phyloP scores from a whole-genome alignment of 2,888 invertebrate species.

The Nezara viridula region DNA sequence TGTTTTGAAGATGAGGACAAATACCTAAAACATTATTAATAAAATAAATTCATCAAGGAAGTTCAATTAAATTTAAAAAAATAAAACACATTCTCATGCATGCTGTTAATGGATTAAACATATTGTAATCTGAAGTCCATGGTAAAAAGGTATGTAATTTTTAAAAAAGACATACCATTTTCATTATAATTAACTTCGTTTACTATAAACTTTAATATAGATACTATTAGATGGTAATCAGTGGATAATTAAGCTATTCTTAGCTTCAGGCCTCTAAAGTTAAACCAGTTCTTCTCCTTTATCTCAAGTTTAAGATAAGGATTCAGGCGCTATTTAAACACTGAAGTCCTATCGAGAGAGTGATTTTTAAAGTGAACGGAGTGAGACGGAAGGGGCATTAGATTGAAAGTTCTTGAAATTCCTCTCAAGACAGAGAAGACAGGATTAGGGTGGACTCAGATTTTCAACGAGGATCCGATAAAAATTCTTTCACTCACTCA shows the following conservation, averaged over 20 bases:
- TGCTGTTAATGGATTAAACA: no score
- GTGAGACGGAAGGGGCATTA: conserved; percentile 24
- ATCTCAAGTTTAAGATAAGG: conserved; percentile 24
- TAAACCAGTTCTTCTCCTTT: background rate
- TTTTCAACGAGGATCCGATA: conserved; percentile 27
- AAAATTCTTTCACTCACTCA: background rate
- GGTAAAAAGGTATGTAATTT: no score
- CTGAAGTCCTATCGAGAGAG: background rate
- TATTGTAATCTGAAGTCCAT: no score
- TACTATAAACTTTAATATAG: background rate
- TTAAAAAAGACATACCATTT: no score
- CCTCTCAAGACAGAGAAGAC: background rate
- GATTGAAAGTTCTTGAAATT: conserved; percentile 38
- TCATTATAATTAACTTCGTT: background rate
- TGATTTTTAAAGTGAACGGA: conserved; percentile 18
- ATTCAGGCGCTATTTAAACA: background rate
- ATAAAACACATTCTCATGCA: no score
- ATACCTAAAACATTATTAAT: no score
- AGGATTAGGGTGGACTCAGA: conserved; percentile 24
- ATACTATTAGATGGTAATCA: background rate
- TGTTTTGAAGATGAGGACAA: no score
- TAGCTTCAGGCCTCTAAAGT: background rate
- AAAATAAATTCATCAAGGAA: no score
- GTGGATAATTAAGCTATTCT: no score
- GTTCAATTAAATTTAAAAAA: no score